Percentiles rank a stretch among this genome's conserved stretches.
These are phyloP conservation scores for Crocidura indochinensis DNA, from an alignment of 2,797 vertebrate species.

Conservation along the genomic window DNA sequence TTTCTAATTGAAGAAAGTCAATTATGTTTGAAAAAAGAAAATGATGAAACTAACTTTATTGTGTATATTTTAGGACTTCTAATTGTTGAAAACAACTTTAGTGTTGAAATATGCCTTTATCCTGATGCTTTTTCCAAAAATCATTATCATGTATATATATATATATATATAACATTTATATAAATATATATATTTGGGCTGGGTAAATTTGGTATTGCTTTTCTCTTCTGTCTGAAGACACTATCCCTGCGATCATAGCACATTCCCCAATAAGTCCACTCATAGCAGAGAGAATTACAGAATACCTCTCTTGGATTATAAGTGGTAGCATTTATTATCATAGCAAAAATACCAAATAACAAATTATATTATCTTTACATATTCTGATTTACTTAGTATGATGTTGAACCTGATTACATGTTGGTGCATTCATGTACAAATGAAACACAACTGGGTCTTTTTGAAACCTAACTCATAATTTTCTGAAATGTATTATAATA, in stretches of 20 bases:
- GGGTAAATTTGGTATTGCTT: neutral
- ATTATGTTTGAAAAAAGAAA: conserved; percentile 54
- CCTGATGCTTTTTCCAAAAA: conserved; percentile 47
- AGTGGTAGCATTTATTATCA: neutral
- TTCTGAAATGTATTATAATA: neutral
- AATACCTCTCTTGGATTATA: conserved; percentile 12
- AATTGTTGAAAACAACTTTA: conserved; percentile 41
- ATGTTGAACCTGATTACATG: conserved; percentile 7
- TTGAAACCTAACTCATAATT: neutral
- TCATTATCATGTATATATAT: neutral
- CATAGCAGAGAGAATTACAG: conserved; percentile 9
- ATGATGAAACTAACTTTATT: neutral
- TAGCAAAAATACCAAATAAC: conserved; percentile 4
- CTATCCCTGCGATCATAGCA: neutral
- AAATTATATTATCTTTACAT: conserved; percentile 18
- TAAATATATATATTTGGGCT: neutral
- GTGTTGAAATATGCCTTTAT: neutral
- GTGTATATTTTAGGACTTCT: neutral
- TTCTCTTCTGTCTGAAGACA: neutral
- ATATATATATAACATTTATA: neutral
- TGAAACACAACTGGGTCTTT: neutral
- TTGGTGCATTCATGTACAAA: neutral
- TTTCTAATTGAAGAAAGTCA: neutral
- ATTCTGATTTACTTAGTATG: neutral
- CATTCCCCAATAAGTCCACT: neutral